Evolutionary conservation across 2,797 vertebrate genomes (phyloP), one percentile per base, ranked within the genome.

Genomic region (Anguilla marmorata): DNA sequence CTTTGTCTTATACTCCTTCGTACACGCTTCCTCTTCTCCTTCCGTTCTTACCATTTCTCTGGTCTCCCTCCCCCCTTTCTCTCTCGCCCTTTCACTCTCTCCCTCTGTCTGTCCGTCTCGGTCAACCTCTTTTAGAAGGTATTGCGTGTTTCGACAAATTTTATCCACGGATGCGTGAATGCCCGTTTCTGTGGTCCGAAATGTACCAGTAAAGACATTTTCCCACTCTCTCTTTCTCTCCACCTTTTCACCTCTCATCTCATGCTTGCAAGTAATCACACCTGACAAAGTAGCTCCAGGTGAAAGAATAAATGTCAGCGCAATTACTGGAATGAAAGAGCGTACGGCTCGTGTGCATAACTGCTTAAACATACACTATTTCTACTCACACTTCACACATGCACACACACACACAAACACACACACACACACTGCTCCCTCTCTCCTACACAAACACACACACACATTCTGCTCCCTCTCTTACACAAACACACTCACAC

Each of bases 251-350:
- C 14, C 37, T 41, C 74, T 76, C 30, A 76, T 37, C 30, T 14
- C 72, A 12, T 37, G 33, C 72, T 41, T 33, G 11, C 9, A 24
- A 30, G 50, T 90, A 93, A 94, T 93, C 89, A 91, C 92, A 93
- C 92, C 89, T 92, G 92, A 93, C 92, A 93, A 91, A 91, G 92
- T 89, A 92, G 90, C 93, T 93, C 92, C 92, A 94, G 93, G 93
- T 94, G 92, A 91, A 93, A 93, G 93, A 94, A 93, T 93, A 93
- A 95, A 95, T 93, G 93, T 93, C 94, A 94, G 89, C 80, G 91
- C 92, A 93, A 94, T 95, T 94, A 94, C 50, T 3, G 90, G 45
- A 74, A 86, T 74, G 69, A 41, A 86, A 54, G 14, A 30, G 88
- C 92, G 94, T 92, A 93, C 27, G 16, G 33, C 21, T 16, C 54